Base-by-base conservation (phyloP, 2,888 invertebrate genomes). In the Ellobium chinense region DNA sequence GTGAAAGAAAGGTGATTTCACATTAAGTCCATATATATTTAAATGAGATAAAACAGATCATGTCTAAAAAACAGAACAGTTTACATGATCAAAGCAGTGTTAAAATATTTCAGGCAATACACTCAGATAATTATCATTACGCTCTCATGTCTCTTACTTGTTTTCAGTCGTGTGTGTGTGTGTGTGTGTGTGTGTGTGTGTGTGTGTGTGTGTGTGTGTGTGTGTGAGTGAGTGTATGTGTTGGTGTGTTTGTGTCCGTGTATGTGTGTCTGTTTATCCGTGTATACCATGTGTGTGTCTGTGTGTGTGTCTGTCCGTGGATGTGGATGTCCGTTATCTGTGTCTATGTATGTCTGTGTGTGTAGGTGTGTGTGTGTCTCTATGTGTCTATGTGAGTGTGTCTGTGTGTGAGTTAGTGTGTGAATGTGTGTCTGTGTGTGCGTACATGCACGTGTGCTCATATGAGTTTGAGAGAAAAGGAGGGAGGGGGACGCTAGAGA, bases 151-250 rank as follows among this genome's bases (percentile, higher is more conserved):
- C n/a, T n/a, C n/a, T n/a, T n/a, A n/a, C n/a, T n/a, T n/a, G n/a
- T n/a, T n/a, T n/a, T 12, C 18, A 46, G 7, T 12, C 46, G 18
- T 46, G 46, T 46, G 46, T 65, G 65, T 65, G 65, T 65, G 65
- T 65, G 65, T 65, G 65, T 65, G 29, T 31, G 31, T n/a, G n/a
- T 65, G 34, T 65, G 65, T 65, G 65, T 34, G 34, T 46, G 18
- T 46, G 46, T 46, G 46, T 46, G 7, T 46, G 46, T 46, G 46
- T 46, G 46, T 46, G 46, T 46, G 46, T 46, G 46, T 46, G 46
- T 46, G 46, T 46, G 46, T 46, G 46, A 12, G 46, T 46, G 46
- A 31, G 65, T 65, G 46, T 46, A 18, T 46, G 46, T 46, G 46
- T 46, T 7, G 7, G 46, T 46, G 46, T 46, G 46, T 46, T 7